Conservation (phyloP, 2,888 invertebrate species). For the Salpingus planirostris region DNA sequence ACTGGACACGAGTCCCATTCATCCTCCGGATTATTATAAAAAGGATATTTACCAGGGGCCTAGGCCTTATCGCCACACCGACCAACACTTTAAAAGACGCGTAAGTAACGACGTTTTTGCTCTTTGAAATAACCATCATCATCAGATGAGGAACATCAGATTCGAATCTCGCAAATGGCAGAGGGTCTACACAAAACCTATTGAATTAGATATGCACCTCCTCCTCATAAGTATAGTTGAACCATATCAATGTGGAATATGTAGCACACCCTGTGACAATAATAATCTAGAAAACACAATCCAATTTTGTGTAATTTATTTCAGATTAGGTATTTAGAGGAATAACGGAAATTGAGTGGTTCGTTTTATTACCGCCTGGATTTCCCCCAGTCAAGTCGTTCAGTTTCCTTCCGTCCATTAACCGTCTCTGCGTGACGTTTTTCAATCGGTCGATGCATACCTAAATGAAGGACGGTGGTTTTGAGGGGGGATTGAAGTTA, state of each 20-base stretch:
- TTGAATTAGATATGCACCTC: too few species aligned
- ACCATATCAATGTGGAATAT: too few species aligned
- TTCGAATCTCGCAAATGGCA: too few species aligned
- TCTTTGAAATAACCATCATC: too few species aligned
- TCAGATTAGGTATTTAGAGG: too few species aligned
- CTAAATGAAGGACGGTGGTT: slow-evolving; percentile 25
- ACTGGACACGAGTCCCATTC: slow-evolving; percentile 15
- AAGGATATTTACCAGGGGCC: slow-evolving; percentile 23
- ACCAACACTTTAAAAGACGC: slow-evolving; percentile 16
- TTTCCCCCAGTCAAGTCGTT: neutral
- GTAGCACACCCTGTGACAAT: too few species aligned
- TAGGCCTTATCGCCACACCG: slow-evolving; percentile 22
- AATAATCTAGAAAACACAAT: too few species aligned
- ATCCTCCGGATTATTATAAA: slow-evolving; percentile 21
- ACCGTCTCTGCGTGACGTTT: slow-evolving; percentile 1
- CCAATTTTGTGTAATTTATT: too few species aligned
- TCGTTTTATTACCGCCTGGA: neutral
- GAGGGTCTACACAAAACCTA: too few species aligned
- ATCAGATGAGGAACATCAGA: too few species aligned
- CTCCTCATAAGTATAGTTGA: too few species aligned
- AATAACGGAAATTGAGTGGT: too few species aligned
- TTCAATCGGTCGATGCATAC: slow-evolving; percentile 16
- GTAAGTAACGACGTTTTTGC: slow-evolving; percentile 16
- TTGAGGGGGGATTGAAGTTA: slow-evolving; percentile 19
- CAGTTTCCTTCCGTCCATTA: neutral